Base-by-base conservation (phyloP, 1,140 invertebrate species). In the Drosophila seguyi region DNA sequence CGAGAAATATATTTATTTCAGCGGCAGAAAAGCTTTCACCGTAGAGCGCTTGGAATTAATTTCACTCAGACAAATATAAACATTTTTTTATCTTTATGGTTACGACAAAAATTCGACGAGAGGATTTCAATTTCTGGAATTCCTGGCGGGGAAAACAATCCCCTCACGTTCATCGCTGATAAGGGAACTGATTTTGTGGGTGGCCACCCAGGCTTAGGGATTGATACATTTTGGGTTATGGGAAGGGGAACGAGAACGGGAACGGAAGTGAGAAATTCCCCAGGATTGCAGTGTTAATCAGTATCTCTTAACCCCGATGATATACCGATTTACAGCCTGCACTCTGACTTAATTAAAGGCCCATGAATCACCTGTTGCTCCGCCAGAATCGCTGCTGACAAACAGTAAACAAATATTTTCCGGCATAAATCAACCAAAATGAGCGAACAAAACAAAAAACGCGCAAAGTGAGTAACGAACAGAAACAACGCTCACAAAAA, bases 81-180 rank as follows among this genome's bases (percentile, higher is more conserved):
- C 55, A 65, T 63, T 79, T 79, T 82, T 87, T 87, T 88, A 88
- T 90, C 81, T 88, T 84, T 71, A 78, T 75, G 84, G 83, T 84
- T 84, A 87, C 76, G 72, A 60, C 81, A 58, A 77, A 60, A 77
- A 76, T 80, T 55, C 76, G 73, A 66, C 55, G 76, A 61, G 63
- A 62, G 80, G 81, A 88, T 88, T 88, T 88, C 84, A 88, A 88
- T 88, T 88, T 88, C 48, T 71, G 65, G 31, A 81, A 90, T 84
- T 88, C 84, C 57, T 71, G 65, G 38, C 65, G 50, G 48, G 48
- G 48, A 55, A 25, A 65, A 79, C 52, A 87, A 83, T 87, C 81
- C 59, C 52, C 47, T 75, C 84, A 88, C 85, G 85, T 90, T 84
- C 85, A 90, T 85, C 81, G 81, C 25, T 55, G 85, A 88, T 88